Base-by-base conservation (phyloP, 2,888 invertebrate genomes). In the Dasysyrphus albostriatus region DNA sequence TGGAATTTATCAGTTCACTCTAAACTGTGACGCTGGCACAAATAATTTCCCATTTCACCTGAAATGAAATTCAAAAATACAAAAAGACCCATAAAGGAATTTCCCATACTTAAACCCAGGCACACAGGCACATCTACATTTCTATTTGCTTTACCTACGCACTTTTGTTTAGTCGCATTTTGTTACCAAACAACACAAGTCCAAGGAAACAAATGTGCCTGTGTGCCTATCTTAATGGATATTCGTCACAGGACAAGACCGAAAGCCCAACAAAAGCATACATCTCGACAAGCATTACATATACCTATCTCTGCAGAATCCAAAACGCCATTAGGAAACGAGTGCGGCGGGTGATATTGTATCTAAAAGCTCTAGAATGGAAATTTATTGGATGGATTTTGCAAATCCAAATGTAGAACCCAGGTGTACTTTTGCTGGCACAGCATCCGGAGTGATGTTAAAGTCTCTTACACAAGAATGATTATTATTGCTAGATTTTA, bases 1-100 rank as follows among this genome's bases (percentile, higher is more conserved):
- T 87, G 85, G 81, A 87, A 87, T 87, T 87, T 87, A 87, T 87
- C 85, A 87, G 85, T 82, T 82, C 78, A 70, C 74, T 87, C 74
- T 82, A 69, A 82, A 78, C 58, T 78, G 54, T 78, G 54, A 69
- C 69, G n/a, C 37, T 24, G 49, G 34, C 49, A 49, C 81, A 74
- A 74, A 82, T 82, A 87, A 87, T 82, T 87, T 82, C 70, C 85
- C 73, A 87, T 82, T 82, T 78, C 44, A 81, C 72, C 81, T 81
- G 67, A 81, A 81, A 81, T 73, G 81, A 74, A 77, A 73, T 70
- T 77, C 70, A 76, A 79, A 73, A 54, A 54, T 7, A 54, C 54
- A 54, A 54, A 65, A 47, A 49, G 56, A 72, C 14, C 47, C 65
- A 49, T 49, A 58, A 56, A 77, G 69, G 69, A 73, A 70, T 72